Base-by-base conservation (phyloP, 2,113 vertebrate species). In the Chrysemys picta region DNA sequence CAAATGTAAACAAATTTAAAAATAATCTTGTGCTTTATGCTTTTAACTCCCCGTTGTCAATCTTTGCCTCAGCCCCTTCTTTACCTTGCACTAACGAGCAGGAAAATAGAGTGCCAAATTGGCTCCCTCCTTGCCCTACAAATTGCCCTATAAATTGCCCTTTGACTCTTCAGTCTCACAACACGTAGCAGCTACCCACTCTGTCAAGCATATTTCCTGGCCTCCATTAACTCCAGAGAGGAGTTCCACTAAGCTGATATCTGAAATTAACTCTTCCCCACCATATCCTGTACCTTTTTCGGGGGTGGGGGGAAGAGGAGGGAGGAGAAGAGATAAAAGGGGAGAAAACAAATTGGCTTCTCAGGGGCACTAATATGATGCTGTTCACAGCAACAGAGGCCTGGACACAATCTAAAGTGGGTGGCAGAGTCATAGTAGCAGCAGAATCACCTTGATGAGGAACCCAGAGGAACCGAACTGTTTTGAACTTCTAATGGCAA, bases 1-100 rank as follows among this genome's bases (percentile, higher is more conserved):
- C 0, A 0, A 62, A 65, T 84, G 24, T 52, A 95, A 94, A 47
- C 25, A 38, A 52, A 84, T 5, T 38, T 53, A 65, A 69, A 82
- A 72, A n/a, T 14, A 86, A 84, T 49, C 25, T 24, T 57, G 76
- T 57, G 12, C 13, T 29, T 49, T 42, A 31, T 62, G 92, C 35
- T 93, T 84, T 50, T 50, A 89, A 3, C 49, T 88, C 35, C n/a
- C 6, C 6, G 53, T 88, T 42, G 80, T 31, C 50, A 59, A 56
- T 25, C 93, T 59, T 25, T 19, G 9, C 0, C 45, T 88, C 85
- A 80, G 19, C 54, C 82, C 1, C 72, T 86, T 47, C 76, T 65
- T 86, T 84, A n/a, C 35, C 17, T 96, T 96, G 79, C 2, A 3
- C n/a, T 83, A 95, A 88, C 17, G 45, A 91, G 49, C 89, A 87